A percentile compares a stretch with the other conserved stretches of the same genome.
Conservation (phyloP, 2,113 vertebrate genomes). For the Patagioenas fasciata region DNA sequence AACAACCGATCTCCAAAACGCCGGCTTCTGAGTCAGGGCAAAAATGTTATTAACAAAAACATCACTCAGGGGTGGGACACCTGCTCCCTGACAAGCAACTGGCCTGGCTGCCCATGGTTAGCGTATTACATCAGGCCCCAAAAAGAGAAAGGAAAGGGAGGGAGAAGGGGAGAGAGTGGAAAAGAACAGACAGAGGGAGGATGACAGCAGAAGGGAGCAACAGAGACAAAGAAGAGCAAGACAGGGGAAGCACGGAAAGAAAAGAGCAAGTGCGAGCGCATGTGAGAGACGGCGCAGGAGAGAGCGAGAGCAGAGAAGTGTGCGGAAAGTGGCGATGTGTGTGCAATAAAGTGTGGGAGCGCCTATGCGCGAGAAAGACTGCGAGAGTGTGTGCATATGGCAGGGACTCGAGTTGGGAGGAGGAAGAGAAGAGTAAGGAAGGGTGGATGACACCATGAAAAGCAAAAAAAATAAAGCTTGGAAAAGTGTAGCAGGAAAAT, state of each 20-base stretch:
- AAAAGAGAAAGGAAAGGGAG: conserved; percentile 53
- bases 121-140: conserved; percentile 78
- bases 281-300: conserved; percentile 46
- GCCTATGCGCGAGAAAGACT: background rate
- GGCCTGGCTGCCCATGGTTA: conserved; percentile 76
- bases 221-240: conserved; percentile 33
- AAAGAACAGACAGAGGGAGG: conserved; percentile 36
- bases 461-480: background rate
- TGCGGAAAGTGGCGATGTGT: background rate
- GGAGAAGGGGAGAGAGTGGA: conserved; percentile 48
- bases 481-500: conserved; percentile 26
- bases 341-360: conserved; percentile 33
- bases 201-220: conserved; percentile 36
- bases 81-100: conserved; percentile 91
- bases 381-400: background rate
- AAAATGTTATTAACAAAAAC: conserved; percentile 81
- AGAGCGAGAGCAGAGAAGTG: conserved; percentile 10
- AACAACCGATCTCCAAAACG: conserved; percentile 75
- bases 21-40: conserved; percentile 82
- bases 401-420: background rate
- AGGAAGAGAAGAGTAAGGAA: background rate
- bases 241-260: conserved; percentile 42
- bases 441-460: background rate
- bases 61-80: conserved; percentile 81
- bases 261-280: conserved; percentile 51